phyloP scores from a whole-genome alignment of 2,888 invertebrate genomes.

The Hypselothyrea guttata region DNA sequence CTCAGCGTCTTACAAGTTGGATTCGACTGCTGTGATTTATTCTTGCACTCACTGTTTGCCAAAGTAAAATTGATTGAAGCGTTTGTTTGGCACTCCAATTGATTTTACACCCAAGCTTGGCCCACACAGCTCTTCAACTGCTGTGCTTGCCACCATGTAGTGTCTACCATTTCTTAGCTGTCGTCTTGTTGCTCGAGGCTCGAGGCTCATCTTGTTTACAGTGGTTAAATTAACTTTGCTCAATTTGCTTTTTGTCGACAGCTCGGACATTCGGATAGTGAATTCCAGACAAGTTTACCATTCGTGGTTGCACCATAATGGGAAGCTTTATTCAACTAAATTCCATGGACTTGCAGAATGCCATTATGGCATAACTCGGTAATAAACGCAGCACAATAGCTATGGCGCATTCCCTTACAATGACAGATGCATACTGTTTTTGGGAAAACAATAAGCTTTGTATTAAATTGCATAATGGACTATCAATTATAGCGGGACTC shows the following conservation, averaged over 20 bases:
- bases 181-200: conserved; percentile 28
- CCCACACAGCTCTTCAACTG: background rate
- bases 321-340: background rate
- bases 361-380: no score
- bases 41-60: conserved; percentile 76
- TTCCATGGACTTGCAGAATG: background rate
- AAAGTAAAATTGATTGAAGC: conserved; percentile 78
- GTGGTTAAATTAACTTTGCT: conserved; percentile 77
- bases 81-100: conserved; percentile 74
- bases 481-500: no score
- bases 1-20: conserved; percentile 41
- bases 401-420: no score
- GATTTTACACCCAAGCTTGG: conserved; percentile 53
- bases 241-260: conserved; percentile 67
- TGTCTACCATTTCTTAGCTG: conserved; percentile 6
- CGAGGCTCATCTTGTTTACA: conserved; percentile 56
- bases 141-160: background rate
- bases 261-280: conserved; percentile 36
- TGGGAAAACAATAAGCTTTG: conserved; percentile 7
- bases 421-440: no score
- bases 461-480: no score
- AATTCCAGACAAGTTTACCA: background rate
- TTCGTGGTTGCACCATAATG: no score
- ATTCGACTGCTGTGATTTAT: conserved; percentile 71
- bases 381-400: no score